Evolutionary conservation across 2,888 invertebrate genomes (phyloP), one percentile per base, ranked within the genome.

Genomic region (Scelioninae gen. 2): DNA sequence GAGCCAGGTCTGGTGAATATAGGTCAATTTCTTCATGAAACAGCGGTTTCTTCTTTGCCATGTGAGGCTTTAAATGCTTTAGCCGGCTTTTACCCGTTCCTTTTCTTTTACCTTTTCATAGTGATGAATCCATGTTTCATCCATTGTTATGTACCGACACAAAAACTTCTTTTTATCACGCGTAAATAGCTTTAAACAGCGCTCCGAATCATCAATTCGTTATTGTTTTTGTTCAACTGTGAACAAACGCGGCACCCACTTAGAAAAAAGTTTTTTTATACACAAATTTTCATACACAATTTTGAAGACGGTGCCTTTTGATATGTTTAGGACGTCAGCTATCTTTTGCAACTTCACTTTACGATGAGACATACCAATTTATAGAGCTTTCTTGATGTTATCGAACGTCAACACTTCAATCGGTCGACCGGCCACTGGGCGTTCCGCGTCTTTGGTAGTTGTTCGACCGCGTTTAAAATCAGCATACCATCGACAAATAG

Each of bases 211-310:
- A 2, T 15, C 13, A 13, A 46, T 13, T 6, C 46, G 15, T 28
- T 28, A 1, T 46, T 28, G 15, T 15, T 28, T 46, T 46, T 46
- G 28, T 15, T 46, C 15, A 5, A 25, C 6, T 28, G 15, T 13
- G 46, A 46, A 28, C 15, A 46, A 46, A 46, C 10, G 28, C 46
- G 13, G 9, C 46, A 46, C 28, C 28, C 46, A 46, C 28, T 46
- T 46, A 15, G 46, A 25, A 45, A n/a, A 19, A 9, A 45, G 1
- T 11, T 22, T 45, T 22, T 25, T 45, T 75, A 79, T 76, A 19
- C 48, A 50, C 63, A 80, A 80, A 61, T 78, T 46, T 77, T 80
- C 71, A 57, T 76, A 52, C 33, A 79, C 76, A 73, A 79, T 78
- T 0, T 13, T 48, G 1, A 28, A 60, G 3, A 11, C 58, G 35